Base-by-base conservation (phyloP, 2,888 invertebrate species). In the Lepetodrilus schrolli region DNA sequence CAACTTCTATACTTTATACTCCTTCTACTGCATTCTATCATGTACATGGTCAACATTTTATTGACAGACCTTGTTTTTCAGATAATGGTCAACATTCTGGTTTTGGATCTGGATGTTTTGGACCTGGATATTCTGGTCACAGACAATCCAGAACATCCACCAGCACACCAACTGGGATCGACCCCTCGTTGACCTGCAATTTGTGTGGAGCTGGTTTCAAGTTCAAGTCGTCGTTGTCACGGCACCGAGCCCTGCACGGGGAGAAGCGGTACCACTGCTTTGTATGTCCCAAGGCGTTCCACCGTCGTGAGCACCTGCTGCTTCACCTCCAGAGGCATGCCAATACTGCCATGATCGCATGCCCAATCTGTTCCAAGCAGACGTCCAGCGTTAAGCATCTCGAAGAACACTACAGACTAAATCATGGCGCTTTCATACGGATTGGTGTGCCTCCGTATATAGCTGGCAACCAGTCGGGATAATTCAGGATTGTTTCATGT, bases 231-330 rank as follows among this genome's bases (percentile, higher is more conserved):
- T 78, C 78, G 0, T 65, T 75, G 47, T 78, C 73, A n/a, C 72
- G 78, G 4, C 78, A 78, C 70, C 75, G 74, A 30, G 51, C 73
- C 50, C 70, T 78, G 4, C 78, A 78, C 21, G 75, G 75, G n/a
- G 78, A 78, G 70, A 78, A 78, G 48, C 51, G 74, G 23, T 73
- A 51, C 70, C 73, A 72, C 17, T 78, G 78, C 66, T 78, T 75
- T 58, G 58, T 78, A 13, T 78, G 78, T 43, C 66, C 72, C 7
- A 78, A 78, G 51, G 75, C 75, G 17, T 78, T 78, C 65, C 78
- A 78, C 37, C 70, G 78, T n/a, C 76, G 74, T 13, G 78, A 78
- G 74, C 78, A 78, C 50, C 50, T 75, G 23, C 66, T 58, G 4
- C 73, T 72, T 21, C 78, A 78, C 26, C 66, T 78, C 20, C 66